Evolutionary conservation across 35 echinoderm and acorn worm species (phyloP).

Genomic region (Acanthaster planci): DNA sequence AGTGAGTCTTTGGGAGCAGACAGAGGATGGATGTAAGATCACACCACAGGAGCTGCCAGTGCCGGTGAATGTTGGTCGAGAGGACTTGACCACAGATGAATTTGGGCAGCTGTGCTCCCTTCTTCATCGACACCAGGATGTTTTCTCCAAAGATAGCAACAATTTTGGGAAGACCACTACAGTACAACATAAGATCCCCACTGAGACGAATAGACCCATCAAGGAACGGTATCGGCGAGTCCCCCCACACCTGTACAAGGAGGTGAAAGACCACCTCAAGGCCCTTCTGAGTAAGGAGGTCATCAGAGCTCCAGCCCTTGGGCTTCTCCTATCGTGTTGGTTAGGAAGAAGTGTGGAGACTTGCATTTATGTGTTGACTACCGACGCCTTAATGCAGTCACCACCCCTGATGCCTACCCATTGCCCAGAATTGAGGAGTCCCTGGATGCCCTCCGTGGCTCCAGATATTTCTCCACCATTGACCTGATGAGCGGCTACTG

Average conservation of each 20-base stretch:
- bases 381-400: constrained; percentile 44
- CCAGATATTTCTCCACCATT: constrained; percentile 41
- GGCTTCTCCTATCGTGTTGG: constrained; percentile 63
- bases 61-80: not conserved
- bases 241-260: constrained; percentile 42
- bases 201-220: constrained; percentile 1
- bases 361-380: constrained; percentile 59
- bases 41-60: not conserved
- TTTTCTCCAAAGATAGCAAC: not conserved
- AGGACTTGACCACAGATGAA: not conserved
- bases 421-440: constrained; percentile 66
- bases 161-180: constrained; percentile 34
- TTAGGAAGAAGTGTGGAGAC: constrained; percentile 50
- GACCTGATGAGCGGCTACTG: constrained; percentile 49
- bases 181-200: constrained; percentile 20
- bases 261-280: constrained; percentile 40
- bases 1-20: no score
- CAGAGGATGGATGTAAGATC: not conserved
- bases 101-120: not conserved
- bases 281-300: constrained; percentile 36
- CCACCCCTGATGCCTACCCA: constrained; percentile 41
- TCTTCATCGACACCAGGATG: not conserved
- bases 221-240: constrained; percentile 44
- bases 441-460: constrained; percentile 44
- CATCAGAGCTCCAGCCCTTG: constrained; percentile 55